Conservation (phyloP, 2,113 vertebrate genomes). For the Saccopteryx bilineata region DNA sequence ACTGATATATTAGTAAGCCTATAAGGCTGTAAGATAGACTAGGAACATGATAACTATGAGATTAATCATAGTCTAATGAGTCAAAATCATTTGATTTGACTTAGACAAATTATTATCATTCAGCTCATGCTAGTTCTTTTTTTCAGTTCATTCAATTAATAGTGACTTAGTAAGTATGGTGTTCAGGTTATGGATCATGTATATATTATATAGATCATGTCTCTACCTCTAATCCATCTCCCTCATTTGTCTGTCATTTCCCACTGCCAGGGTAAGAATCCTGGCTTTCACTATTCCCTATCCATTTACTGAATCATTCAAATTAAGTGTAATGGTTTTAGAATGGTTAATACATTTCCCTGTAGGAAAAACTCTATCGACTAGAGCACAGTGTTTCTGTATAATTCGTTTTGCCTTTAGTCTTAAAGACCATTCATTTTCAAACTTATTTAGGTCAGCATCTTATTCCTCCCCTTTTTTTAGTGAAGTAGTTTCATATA, state of each 20-base stretch:
- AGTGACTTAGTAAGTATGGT: neutral
- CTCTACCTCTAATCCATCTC: neutral
- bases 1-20: neutral
- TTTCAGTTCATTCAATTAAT: neutral
- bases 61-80: neutral
- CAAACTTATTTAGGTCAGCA: neutral
- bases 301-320: neutral
- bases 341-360: neutral
- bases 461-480: neutral
- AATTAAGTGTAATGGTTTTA: neutral
- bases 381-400: neutral
- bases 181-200: neutral
- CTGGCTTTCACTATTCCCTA: neutral
- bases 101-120: neutral
- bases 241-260: neutral
- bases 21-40: neutral
- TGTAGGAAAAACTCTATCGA: neutral
- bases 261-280: neutral
- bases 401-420: neutral
- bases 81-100: neutral
- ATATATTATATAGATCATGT: neutral
- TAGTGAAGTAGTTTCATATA: neutral
- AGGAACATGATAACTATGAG: neutral
- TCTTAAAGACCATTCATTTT: neutral
- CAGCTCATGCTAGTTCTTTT: neutral